phyloP scores from a whole-genome alignment of 2,888 invertebrate genomes.

The Amblyjoppa proteus region DNA sequence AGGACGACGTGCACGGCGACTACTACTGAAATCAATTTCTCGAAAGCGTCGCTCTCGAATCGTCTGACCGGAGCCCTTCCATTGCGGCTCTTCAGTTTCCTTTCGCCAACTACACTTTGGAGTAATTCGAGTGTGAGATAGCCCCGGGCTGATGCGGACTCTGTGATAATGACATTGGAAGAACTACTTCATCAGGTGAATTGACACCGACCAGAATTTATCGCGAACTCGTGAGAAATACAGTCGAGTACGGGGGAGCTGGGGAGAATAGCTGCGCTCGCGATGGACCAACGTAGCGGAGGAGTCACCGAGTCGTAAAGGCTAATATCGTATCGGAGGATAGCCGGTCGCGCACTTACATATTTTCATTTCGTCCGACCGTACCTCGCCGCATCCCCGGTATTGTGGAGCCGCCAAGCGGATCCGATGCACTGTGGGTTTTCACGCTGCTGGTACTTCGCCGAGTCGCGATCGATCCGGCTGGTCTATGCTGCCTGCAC shows the following conservation, averaged over 20 bases:
- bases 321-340: constrained; percentile 51
- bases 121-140: constrained; percentile 25
- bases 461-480: not conserved
- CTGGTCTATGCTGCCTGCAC: not conserved
- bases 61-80: constrained; percentile 16
- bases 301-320: constrained; percentile 41
- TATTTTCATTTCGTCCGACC: constrained; percentile 57
- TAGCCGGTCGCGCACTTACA: constrained; percentile 32
- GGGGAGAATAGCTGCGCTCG: not conserved
- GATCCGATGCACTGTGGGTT: not conserved
- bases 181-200: not conserved
- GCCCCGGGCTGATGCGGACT: not conserved
- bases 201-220: not conserved
- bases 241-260: not conserved
- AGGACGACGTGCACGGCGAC: not conserved
- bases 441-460: not conserved
- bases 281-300: not conserved
- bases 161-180: constrained; percentile 16
- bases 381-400: constrained; percentile 16
- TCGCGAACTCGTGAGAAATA: not conserved
- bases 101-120: constrained; percentile 29
- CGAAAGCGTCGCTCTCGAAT: constrained; percentile 34
- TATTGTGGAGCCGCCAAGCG: not conserved
- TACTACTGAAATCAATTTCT: constrained; percentile 65
- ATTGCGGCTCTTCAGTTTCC: constrained; percentile 36